phyloP scores from a whole-genome alignment of 2,888 invertebrate species.

The Gnatocerus cornutus region DNA sequence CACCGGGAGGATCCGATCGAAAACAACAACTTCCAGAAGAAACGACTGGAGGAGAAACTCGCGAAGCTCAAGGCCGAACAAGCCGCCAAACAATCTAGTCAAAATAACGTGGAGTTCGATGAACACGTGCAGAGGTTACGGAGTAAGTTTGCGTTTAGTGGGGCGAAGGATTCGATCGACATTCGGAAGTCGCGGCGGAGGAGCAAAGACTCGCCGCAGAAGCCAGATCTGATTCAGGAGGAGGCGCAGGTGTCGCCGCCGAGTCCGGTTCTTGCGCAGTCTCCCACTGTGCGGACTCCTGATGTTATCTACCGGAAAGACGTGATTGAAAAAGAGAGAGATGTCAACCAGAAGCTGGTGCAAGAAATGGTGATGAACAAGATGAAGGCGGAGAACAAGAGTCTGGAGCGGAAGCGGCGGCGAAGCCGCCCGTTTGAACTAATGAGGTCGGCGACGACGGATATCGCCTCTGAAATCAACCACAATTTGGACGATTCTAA shows the following conservation, averaged over 20 bases:
- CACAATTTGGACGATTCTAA: slow-evolving; percentile 51
- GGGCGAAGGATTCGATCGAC: slow-evolving; percentile 80
- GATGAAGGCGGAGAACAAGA: slow-evolving; percentile 79
- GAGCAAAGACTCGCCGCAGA: slow-evolving; percentile 66
- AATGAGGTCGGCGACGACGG: slow-evolving; percentile 66
- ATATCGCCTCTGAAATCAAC: slow-evolving; percentile 57
- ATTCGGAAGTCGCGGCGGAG: slow-evolving; percentile 75
- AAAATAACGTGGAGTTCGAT: slow-evolving; percentile 70
- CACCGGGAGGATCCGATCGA: slow-evolving; percentile 50
- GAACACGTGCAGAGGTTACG: slow-evolving; percentile 80
- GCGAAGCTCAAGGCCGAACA: slow-evolving; percentile 56
- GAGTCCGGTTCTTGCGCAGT: slow-evolving; percentile 54
- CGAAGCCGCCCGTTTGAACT: slow-evolving; percentile 70
- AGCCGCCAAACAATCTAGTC: slow-evolving; percentile 52
- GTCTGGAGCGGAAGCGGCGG: slow-evolving; percentile 75
- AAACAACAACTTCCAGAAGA: slow-evolving; percentile 58
- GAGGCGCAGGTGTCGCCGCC: slow-evolving; percentile 68
- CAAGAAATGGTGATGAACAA: slow-evolving; percentile 89
- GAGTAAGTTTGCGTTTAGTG: slow-evolving; percentile 81
- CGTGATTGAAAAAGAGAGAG: slow-evolving; percentile 85
- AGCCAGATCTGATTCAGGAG: slow-evolving; percentile 68
- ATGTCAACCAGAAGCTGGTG: slow-evolving; percentile 88
- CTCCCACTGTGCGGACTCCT: slow-evolving; percentile 57
- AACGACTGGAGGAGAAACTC: slow-evolving; percentile 61
- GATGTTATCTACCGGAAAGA: slow-evolving; percentile 71